Evolutionary conservation across 2,888 invertebrate species (phyloP).

Genomic region (Leptarthrus brevirostris): DNA sequence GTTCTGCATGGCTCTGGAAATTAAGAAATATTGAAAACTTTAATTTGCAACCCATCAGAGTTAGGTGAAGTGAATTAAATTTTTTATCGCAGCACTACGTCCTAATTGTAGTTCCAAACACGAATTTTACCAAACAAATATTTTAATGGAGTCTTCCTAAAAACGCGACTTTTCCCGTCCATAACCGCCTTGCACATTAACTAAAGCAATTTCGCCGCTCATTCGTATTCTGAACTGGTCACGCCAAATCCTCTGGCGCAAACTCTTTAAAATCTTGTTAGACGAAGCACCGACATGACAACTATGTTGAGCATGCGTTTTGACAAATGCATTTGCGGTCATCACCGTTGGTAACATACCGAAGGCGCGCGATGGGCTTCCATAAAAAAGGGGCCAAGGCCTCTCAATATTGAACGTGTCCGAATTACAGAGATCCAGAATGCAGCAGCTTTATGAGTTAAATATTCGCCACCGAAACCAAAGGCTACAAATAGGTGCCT

Average conservation of each 20-base stretch:
- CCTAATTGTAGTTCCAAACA: slow-evolving; percentile 1
- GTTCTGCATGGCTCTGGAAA: slow-evolving; percentile 87
- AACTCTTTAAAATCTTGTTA: slow-evolving; percentile 12
- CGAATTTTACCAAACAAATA: background rate
- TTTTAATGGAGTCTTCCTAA: background rate
- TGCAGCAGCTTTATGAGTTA: background rate
- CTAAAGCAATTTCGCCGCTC: background rate
- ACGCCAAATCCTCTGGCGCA: slow-evolving; percentile 14
- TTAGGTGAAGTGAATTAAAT: background rate
- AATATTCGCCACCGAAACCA: background rate
- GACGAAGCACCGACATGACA: background rate
- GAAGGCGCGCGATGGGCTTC: slow-evolving; percentile 16
- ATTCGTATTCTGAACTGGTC: slow-evolving; percentile 24
- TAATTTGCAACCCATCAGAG: no score
- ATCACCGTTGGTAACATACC: slow-evolving; percentile 20
- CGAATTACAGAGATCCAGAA: background rate
- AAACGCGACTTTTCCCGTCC: background rate
- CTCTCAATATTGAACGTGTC: background rate
- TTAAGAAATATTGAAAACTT: slow-evolving; percentile 37
- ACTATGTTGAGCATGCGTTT: slow-evolving; percentile 39
- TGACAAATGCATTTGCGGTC: slow-evolving; percentile 45
- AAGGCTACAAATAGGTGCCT: slow-evolving; percentile 12
- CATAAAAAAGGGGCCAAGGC: slow-evolving; percentile 33
- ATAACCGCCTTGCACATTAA: no score
- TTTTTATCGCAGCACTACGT: slow-evolving; percentile 13